Base-by-base conservation (phyloP, 2,113 vertebrate species). In the Dinomys branickii region DNA sequence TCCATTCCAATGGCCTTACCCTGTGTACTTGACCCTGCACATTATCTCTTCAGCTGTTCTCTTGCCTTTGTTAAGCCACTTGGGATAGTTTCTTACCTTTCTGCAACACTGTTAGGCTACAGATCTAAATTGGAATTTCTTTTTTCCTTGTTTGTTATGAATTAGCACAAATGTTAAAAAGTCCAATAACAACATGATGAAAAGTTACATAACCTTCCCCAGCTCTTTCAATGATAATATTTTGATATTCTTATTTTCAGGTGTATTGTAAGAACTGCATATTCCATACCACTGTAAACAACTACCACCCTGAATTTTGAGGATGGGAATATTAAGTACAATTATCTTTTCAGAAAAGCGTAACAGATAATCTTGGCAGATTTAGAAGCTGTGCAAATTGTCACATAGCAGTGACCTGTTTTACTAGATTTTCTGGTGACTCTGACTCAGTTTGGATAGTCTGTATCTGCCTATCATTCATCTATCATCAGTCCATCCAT, bases 311-410 rank as follows among this genome's bases (percentile, higher is more conserved):
- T 19, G 90, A 41, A 69, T 77, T 77, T 30, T 88, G 5, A 33
- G 22, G 24, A 41, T 65, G 33, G 28, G 1, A 5, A 7, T 85
- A 85, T 22, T 52, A 33, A 78, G 28, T 78, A 52, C 1, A 19
- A 9, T 33, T 33, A 13, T 71, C 28, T 73, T 47, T 71, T 38
- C 41, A 77, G 11, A 47, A 63, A 94, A 47, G 7, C 17, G 3
- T 35, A 50, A 86, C 33, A 75, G 13, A 56, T n/a, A 33, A 52
- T n/a, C 44, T 91, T 63, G n/a, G 7, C 67, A 89, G 26, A 58
- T 54, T 88, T 58, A 58, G 58, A 94, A 94, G 28, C 22, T 20
- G 61, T 28, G n/a, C 85, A 54, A 88, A 1, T 92, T n/a, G 28
- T 50, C n/a, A 56, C 6, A 26, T 26, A 41, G 30, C 14, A 50